Evolutionary conservation across 2,797 vertebrate genomes (phyloP).

Genomic region (Sternotherus odoratus): DNA sequence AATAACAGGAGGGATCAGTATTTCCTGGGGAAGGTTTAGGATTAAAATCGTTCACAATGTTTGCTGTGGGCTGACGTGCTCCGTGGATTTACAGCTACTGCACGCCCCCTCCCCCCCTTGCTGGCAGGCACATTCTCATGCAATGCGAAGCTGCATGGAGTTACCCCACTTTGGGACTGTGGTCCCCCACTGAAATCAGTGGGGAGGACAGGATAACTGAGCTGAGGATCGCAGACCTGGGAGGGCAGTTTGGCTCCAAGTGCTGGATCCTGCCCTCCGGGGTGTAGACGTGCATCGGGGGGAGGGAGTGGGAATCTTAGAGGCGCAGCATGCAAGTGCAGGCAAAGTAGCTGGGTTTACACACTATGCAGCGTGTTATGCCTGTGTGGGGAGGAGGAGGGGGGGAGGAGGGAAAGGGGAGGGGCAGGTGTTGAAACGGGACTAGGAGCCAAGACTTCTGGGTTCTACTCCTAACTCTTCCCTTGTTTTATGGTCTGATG

Average conservation of each 20-base stretch:
- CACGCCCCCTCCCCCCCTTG: background rate
- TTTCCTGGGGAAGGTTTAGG: background rate
- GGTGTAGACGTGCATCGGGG: background rate
- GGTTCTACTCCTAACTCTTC: background rate
- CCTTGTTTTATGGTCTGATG: background rate
- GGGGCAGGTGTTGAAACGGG: background rate
- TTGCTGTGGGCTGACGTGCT: background rate
- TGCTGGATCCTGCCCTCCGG: background rate
- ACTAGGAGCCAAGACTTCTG: background rate
- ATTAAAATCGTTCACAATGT: background rate
- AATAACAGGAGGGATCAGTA: background rate
- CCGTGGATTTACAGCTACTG: background rate
- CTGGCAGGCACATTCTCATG: background rate
- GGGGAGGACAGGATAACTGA: accelerated
- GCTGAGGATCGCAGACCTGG: background rate
- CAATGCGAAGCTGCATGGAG: background rate
- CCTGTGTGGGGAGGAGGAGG: background rate
- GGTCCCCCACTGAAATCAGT: background rate
- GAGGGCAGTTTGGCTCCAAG: background rate
- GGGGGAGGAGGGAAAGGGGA: background rate
- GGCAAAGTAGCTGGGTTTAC: conserved; percentile 14
- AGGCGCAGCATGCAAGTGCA: background rate
- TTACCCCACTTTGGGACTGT: background rate
- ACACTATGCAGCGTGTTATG: background rate
- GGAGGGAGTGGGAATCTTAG: background rate